Evolutionary conservation across 2,888 invertebrate genomes (phyloP).

Genomic region (Anorthoa munda): DNA sequence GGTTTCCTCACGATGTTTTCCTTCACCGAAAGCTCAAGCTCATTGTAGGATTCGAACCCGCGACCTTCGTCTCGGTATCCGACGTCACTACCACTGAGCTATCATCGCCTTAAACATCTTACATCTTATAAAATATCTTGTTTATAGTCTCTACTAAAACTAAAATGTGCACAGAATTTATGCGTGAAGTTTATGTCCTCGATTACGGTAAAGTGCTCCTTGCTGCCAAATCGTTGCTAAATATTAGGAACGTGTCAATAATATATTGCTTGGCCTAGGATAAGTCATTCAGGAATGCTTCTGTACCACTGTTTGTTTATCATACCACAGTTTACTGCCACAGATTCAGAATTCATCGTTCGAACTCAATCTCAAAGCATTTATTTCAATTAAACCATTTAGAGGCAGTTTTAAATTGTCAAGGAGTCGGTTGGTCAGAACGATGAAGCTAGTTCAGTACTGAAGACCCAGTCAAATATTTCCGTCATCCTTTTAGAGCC

Average conservation of each 20-base stretch:
- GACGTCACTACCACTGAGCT: no score
- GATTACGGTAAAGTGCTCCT: conserved; percentile 35
- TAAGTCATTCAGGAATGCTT: conserved; percentile 22
- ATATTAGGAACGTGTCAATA: conserved; percentile 37
- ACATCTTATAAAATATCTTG: conserved; percentile 51
- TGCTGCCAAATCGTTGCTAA: conserved; percentile 54
- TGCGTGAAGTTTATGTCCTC: conserved; percentile 32
- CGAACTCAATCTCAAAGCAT: no score
- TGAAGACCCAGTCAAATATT: background rate
- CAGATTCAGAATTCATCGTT: background rate
- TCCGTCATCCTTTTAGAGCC: background rate
- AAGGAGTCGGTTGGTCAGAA: no score
- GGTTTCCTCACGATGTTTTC: no score
- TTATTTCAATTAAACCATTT: no score
- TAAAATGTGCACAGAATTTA: conserved; percentile 50
- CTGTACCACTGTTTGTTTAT: conserved; percentile 4
- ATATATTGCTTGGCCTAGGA: conserved; percentile 33
- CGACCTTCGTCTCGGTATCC: no score
- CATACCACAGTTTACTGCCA: conserved; percentile 2
- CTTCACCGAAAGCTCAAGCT: no score
- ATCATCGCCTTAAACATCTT: no score
- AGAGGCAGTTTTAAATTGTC: no score
- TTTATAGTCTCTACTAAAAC: conserved; percentile 39
- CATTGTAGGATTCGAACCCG: no score
- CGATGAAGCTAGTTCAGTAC: no score